Base-by-base conservation (phyloP, 1,140 invertebrate genomes). In the Drosophila persimilis region DNA sequence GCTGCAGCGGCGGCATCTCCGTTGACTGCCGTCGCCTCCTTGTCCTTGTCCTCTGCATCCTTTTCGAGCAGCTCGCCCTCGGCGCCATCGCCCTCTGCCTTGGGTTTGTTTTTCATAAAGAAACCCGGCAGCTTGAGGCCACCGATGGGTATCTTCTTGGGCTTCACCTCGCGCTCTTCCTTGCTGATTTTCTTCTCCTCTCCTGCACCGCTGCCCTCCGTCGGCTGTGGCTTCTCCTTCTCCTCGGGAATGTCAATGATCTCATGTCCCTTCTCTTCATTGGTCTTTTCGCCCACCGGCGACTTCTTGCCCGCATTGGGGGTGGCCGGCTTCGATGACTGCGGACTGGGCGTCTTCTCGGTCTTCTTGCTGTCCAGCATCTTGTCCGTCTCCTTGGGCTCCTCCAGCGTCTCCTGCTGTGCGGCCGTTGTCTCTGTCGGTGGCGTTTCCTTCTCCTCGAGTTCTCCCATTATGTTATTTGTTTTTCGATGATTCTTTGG, bases 71-170 rank as follows among this genome's bases (percentile, higher is more conserved):
- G 60, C 56, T 92, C 92, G 5, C 92, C 92, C 43, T 92, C 91
- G 46, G 91, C 92, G 7, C 90, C 91, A 43, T 92, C 92, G 44
- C 91, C 90, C 51, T 91, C 91, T 2, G 67, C 64, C 58, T 91
- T 80, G 13, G 95, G 95, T 80, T 95, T 95, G 72, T 94, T 95
- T 67, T 95, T 94, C 59, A 95, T 96, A 80, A 96, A 96, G 90
- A 95, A 95, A 29, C 95, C 95, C 5, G 95, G 95, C 94, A 96
- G 95, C 92, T 96, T 96, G 50, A 96, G 95, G 11, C 95, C 95
- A 35, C 95, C 95, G 71, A 96, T 96, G 2, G 95, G 95, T 79
- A 96, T 96, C 89, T 95, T 96, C 85, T 95, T 96, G 7, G 95
- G 95, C 77, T 96, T 95, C 1, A 95, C 94, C 90, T 95, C 94